These are phyloP conservation scores for Brachirus orientalis DNA, from an alignment of 2,113 vertebrate species.

Conservation along the genomic window DNA sequence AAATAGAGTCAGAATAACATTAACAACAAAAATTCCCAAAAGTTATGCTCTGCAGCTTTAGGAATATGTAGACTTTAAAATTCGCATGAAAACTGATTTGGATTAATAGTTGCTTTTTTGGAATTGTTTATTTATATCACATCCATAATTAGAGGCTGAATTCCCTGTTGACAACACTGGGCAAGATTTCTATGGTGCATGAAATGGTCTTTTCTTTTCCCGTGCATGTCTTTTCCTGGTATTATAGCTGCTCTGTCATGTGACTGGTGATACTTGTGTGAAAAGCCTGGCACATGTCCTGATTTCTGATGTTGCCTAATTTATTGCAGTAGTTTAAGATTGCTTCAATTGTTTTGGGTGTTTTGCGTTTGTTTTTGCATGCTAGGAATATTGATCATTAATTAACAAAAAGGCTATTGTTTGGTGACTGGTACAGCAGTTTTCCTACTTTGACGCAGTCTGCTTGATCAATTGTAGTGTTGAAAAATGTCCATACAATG, in stretches of 20 bases:
- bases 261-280: constrained; percentile 30
- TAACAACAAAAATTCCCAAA: too few species aligned
- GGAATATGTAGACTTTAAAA: neutral
- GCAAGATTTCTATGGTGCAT: constrained; percentile 47
- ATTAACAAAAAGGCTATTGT: constrained; percentile 58
- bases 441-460: constrained; percentile 27
- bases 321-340: constrained; percentile 26
- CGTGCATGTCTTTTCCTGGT: constrained; percentile 39
- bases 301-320: constrained; percentile 46
- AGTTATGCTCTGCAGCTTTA: neutral
- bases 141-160: constrained; percentile 62
- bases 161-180: constrained; percentile 71
- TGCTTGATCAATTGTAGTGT: constrained; percentile 21
- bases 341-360: constrained; percentile 20
- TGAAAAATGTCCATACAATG: constrained; percentile 13
- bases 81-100: neutral
- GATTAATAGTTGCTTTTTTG: constrained; percentile 1
- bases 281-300: constrained; percentile 37
- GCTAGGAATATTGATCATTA: constrained; percentile 41
- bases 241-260: constrained; percentile 17
- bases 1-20: too few species aligned
- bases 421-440: constrained; percentile 23
- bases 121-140: constrained; percentile 22
- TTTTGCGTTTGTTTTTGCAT: constrained; percentile 66
- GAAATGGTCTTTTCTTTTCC: constrained; percentile 32